Conservation (phyloP, 2,888 invertebrate species). For the Lepidocyrtinus sp. region DNA sequence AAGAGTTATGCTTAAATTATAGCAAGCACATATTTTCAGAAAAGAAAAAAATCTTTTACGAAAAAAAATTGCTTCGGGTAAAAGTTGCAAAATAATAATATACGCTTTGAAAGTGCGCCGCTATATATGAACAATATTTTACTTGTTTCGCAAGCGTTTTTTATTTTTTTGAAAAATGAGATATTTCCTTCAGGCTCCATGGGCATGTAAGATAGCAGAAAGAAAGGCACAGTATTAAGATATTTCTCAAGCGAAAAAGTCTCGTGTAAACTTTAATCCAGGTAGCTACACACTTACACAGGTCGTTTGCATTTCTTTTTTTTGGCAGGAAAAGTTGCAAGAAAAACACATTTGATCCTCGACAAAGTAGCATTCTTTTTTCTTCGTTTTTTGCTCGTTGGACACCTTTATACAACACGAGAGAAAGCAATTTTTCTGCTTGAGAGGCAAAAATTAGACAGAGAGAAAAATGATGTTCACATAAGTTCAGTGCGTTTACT, state of each 20-base stretch:
- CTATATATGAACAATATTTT: neutral
- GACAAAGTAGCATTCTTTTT: neutral
- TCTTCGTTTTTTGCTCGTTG: conserved; percentile 29
- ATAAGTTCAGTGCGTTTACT: no score
- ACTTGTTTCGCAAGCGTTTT: neutral
- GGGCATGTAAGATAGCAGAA: neutral
- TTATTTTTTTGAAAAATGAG: neutral
- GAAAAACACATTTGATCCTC: neutral
- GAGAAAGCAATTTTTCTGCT: conserved; percentile 38
- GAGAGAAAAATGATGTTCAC: conserved; percentile 52
- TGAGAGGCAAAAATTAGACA: conserved; percentile 45
- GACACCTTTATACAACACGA: conserved; percentile 37
- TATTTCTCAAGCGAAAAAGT: conserved; percentile 36
- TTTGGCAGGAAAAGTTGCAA: neutral
- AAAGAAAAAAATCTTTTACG: neutral
- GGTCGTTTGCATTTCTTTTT: conserved; percentile 49
- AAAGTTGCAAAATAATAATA: neutral
- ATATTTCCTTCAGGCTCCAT: conserved; percentile 21
- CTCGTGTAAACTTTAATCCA: conserved; percentile 50
- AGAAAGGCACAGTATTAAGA: neutral
- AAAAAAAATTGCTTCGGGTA: neutral
- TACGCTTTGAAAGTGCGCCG: neutral
- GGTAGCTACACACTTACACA: neutral
- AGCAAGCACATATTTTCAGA: neutral
- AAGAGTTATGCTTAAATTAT: neutral